Evolutionary conservation across 2,113 vertebrate genomes (phyloP), one percentile per base, ranked within the genome.

Genomic region (Agelaius phoeniceus): DNA sequence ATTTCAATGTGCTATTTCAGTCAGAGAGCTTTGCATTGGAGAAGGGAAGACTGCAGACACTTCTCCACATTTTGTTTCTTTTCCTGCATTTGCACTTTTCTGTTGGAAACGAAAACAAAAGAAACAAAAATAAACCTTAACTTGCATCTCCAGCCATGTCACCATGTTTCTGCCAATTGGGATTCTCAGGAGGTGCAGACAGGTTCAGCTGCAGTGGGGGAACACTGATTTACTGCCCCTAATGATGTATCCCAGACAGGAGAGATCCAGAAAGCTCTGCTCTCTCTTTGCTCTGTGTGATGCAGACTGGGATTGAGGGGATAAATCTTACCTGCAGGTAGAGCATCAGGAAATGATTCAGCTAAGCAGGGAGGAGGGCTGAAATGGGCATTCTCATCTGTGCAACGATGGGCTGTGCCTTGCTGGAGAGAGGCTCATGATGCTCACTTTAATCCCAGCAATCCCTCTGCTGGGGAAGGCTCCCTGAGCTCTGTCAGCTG

Each of bases 1-100:
- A 90, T 97, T 96, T 86, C 26, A 15, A 5, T 44, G 75, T 61
- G 67, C 89, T 81, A 63, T 95, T 96, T 92, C 2, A 5, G 76
- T 93, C 83, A 33, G 63, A 73, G 39, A 65, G 71, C 59, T 96
- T 81, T 75, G 77, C 80, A 10, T 1, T 19, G 71, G 72, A 63
- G 88, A 92, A 80, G 59, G 78, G 51, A 74, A 78, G 79, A 30
- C 80, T 86, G 76, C 85, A 71, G 85, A 79, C 89, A 37, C 75
- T 92, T 86, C 24, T 76, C 57, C 69, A 27, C n/a, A 2, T 23
- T 8, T 3, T 66, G 48, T 83, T 90, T 78, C 63, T 81, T 75
- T 68, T 49, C 79, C 80, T 74, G 37, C 52, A 24, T 73, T 83
- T 73, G 55, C 48, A 49, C 57, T 91, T 87, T 65, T 9, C 23